A percentile compares a stretch with the other conserved stretches of the same genome.
Evolutionary conservation across 2,888 invertebrate genomes (phyloP).

Genomic region (Dichetophora obliterata): DNA sequence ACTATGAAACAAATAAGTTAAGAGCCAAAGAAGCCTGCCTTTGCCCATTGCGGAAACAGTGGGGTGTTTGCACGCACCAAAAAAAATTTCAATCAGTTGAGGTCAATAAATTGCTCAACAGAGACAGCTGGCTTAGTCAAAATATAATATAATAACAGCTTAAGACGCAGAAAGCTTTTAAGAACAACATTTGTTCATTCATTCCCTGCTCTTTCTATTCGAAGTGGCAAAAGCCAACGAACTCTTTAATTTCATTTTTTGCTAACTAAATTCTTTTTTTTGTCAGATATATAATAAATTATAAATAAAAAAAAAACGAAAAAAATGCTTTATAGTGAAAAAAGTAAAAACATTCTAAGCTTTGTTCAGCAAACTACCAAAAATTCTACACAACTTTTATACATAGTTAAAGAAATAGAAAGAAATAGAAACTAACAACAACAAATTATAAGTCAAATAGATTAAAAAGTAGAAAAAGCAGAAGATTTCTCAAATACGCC

Average conservation of each 20-base stretch:
- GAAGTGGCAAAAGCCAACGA: constrained; percentile 20
- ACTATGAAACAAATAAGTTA: not conserved
- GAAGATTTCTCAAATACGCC: not conserved
- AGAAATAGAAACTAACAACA: not conserved
- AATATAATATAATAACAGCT: not conserved
- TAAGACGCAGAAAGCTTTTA: not conserved
- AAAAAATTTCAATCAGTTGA: constrained; percentile 1
- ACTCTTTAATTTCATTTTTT: constrained; percentile 29
- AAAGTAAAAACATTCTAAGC: constrained; percentile 11
- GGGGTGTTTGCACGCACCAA: not conserved
- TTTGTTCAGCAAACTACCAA: not conserved
- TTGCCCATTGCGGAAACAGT: constrained; percentile 34
- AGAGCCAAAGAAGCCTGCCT: not conserved
- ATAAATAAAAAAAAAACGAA: not conserved
- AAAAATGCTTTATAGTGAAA: not conserved
- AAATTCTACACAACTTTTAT: not conserved
- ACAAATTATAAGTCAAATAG: not conserved
- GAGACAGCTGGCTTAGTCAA: too few relatives aligned
- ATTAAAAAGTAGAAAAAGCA: not conserved
- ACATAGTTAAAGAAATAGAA: not conserved
- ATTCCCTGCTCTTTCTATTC: not conserved
- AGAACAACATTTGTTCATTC: not conserved
- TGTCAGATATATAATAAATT: not conserved
- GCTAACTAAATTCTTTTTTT: not conserved
- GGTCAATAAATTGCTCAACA: constrained; percentile 4